Percentiles rank a stretch among this genome's conserved stretches.
phyloP scores from a whole-genome alignment of 1,140 invertebrate species.

The Macrobrachium nipponense region DNA sequence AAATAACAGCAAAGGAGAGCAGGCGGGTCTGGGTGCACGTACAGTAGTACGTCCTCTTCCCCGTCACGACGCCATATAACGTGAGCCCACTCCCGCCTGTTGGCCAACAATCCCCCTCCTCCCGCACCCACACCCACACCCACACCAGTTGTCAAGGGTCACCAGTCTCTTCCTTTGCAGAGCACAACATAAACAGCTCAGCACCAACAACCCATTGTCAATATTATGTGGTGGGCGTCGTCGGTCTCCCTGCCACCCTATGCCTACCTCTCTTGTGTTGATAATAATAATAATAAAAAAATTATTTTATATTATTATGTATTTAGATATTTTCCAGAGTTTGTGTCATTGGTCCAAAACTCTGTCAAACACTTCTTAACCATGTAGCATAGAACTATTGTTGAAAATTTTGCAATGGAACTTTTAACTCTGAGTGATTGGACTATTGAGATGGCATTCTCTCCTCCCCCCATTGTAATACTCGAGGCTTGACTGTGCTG shows the following conservation, averaged over 20 bases:
- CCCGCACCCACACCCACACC: constrained; percentile 32
- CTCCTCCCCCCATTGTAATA: constrained; percentile 55
- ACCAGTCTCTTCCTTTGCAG: constrained; percentile 19
- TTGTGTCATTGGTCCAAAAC: constrained; percentile 39
- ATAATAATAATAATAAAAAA: background rate
- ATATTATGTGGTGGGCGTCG: constrained; percentile 31
- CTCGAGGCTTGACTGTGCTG: constrained; percentile 60
- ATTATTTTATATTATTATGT: constrained; percentile 4
- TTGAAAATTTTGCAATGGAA: constrained; percentile 61
- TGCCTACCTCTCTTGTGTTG: constrained; percentile 41
- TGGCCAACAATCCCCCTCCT: too few species aligned
- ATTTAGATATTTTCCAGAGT: constrained; percentile 18
- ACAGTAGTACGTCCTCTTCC: constrained; percentile 41
- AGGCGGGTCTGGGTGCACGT: background rate
- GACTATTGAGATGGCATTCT: constrained; percentile 39
- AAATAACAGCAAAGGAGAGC: background rate
- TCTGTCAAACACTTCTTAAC: constrained; percentile 50
- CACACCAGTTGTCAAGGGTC: constrained; percentile 15
- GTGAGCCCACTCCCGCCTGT: constrained; percentile 13
- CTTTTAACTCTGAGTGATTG: constrained; percentile 55
- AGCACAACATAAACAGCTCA: constrained; percentile 30
- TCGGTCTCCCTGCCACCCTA: constrained; percentile 25
- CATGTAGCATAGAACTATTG: constrained; percentile 59
- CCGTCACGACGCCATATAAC: background rate
- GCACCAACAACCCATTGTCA: constrained; percentile 21